Evolutionary conservation across 2,888 invertebrate species (phyloP).

Genomic region (Torymus aiolomorphi): DNA sequence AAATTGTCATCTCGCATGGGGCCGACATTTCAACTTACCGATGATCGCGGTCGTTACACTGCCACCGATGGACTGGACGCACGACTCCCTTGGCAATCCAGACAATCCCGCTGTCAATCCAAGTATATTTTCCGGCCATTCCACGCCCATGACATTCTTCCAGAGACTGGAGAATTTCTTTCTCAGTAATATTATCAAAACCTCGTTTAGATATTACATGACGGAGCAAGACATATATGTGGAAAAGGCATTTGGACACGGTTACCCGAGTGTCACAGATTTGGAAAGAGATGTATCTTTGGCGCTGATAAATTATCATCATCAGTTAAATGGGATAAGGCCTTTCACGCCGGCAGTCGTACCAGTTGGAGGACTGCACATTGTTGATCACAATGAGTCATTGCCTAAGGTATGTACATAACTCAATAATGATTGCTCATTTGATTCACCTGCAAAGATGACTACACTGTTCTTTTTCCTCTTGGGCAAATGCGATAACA

Average conservation of each 20-base stretch:
- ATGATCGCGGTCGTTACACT: conserved; percentile 62
- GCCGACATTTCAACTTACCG: conserved; percentile 64
- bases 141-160: conserved; percentile 53
- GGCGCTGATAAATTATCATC: conserved; percentile 77
- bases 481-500: too few species aligned
- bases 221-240: conserved; percentile 35
- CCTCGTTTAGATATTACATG: neutral
- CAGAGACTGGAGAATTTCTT: conserved; percentile 12
- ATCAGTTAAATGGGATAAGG: conserved; percentile 77
- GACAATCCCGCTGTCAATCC: conserved; percentile 62
- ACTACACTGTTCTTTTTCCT: too few species aligned
- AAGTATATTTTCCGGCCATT: conserved; percentile 56
- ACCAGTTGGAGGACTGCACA: conserved; percentile 78
- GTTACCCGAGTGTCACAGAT: conserved; percentile 54
- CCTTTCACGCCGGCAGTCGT: conserved; percentile 76
- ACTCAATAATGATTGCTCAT: too few species aligned
- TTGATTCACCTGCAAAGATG: too few species aligned
- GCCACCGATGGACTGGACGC: conserved; percentile 65
- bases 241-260: conserved; percentile 45
- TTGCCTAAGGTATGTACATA: conserved; percentile 8
- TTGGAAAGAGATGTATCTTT: conserved; percentile 68
- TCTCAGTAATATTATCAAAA: neutral
- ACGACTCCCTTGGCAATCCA: conserved; percentile 63
- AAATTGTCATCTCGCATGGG: conserved; percentile 63
- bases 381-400: conserved; percentile 55